These are phyloP conservation scores for Saccostrea glomerata DNA, from an alignment of 1,140 invertebrate genomes.

Conservation along the genomic window DNA sequence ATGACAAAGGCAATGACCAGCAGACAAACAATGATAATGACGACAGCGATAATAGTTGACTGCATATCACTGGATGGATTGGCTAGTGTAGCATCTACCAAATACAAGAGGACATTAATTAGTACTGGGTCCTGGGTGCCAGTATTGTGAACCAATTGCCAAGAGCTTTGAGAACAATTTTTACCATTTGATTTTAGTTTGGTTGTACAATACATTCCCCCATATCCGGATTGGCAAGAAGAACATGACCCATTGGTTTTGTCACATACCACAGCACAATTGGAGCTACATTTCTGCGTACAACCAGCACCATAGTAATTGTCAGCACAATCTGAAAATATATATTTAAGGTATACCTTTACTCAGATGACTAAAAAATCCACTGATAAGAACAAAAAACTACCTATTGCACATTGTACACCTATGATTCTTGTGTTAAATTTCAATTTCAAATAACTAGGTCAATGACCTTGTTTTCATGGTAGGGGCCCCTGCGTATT, in stretches of 20 bases:
- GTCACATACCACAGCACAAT: background rate
- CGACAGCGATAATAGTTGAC: constrained; percentile 44
- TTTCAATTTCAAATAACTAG: too few species aligned
- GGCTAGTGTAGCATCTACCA: background rate
- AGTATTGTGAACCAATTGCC: too few species aligned
- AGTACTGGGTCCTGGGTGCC: too few species aligned
- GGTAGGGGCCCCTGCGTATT: too few species aligned
- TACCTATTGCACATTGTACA: too few species aligned
- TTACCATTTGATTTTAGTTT: constrained; percentile 5
- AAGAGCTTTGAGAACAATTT: too few species aligned
- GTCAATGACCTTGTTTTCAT: too few species aligned
- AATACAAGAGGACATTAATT: background rate
- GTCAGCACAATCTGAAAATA: background rate
- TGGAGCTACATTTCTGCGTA: background rate
- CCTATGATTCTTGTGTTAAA: too few species aligned
- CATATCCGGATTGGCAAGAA: constrained; percentile 20
- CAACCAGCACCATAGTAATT: background rate
- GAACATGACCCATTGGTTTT: constrained; percentile 28
- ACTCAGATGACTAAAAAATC: too few species aligned
- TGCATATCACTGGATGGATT: background rate
- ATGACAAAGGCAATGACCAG: constrained; percentile 35
- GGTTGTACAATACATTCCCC: background rate
- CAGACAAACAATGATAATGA: constrained; percentile 47
- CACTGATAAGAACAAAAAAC: too few species aligned
- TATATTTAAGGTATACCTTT: background rate